Evolutionary conservation across 2,797 vertebrate species (phyloP), one percentile per base, ranked within the genome.

Genomic region (Sebastes trivittatus): DNA sequence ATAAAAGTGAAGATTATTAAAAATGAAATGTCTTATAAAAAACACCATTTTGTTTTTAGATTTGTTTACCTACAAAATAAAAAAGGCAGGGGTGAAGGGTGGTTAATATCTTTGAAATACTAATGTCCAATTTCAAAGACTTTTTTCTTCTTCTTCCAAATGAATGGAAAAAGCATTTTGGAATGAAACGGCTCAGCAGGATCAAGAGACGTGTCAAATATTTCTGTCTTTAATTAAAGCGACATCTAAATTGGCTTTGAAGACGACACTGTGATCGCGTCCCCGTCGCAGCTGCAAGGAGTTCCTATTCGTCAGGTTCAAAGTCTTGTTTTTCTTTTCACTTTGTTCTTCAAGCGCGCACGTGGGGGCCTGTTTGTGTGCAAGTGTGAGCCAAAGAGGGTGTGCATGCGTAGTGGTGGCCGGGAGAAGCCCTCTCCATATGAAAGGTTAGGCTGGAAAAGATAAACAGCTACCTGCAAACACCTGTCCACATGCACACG

Each of bases 381-480:
- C 32, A 23, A 38, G 82, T 71, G 69, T 84, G 80, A 76, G 79
- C 79, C 75, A 61, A 23, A 46, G 38, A 46, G 38, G 14, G 77
- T 65, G 76, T 66, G 72, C 62, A 22, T 25, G 63, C 4, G 54
- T 52, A 27, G 64, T 46, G 16, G 20, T 63, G 32, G 75, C 78
- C 25, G 49, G 85, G 83, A 92, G 89, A 91, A 90, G 87, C 83
- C 90, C 91, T 90, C 92, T 93, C 86, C 80, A 86, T 93, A 90
- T 94, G 80, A 94, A 95, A 94, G 95, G 94, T 92, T 90, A 94
- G 88, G 86, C 81, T 77, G 52, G 82, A 91, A 93, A 93, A 95
- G 91, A 95, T 92, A 91, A 96, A 95, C 93, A 92, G 88, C 92
- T 94, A 95, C 94, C 94, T 95, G 94, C 89, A 93, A 95, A 95